Evolutionary conservation across 2,113 vertebrate genomes (phyloP).

Genomic region (Solea solea): DNA sequence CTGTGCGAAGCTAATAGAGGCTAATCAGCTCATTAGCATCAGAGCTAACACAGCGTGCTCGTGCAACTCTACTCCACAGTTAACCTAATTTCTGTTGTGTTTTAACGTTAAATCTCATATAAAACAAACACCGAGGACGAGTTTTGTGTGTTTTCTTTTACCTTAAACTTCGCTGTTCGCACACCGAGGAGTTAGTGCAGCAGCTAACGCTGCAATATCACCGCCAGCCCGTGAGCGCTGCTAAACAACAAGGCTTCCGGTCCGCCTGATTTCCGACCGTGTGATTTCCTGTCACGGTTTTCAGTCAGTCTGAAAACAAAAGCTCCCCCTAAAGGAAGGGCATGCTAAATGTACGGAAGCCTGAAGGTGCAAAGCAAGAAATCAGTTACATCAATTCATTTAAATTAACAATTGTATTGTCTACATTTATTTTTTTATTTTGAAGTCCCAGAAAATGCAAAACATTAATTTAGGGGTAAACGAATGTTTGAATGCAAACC

Average conservation of each 20-base stretch:
- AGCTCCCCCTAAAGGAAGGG: neutral
- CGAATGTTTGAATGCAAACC: too few species aligned
- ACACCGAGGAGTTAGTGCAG: neutral
- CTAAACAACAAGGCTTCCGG: constrained; percentile 13
- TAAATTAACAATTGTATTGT: too few species aligned
- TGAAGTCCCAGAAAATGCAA: too few species aligned
- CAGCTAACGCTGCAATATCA: neutral
- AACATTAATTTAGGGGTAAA: too few species aligned
- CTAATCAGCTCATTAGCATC: constrained; percentile 23
- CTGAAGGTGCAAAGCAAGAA: neutral
- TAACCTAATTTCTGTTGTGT: too few species aligned
- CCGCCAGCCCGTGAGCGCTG: constrained; percentile 18
- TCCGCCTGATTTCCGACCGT: too few species aligned
- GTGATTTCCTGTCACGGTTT: neutral
- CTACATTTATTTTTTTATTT: too few species aligned
- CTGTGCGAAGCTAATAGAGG: constrained; percentile 12
- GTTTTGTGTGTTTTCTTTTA: neutral
- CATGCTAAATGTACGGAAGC: neutral
- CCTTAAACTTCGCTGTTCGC: neutral
- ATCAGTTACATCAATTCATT: too few species aligned
- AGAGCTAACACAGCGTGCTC: neutral
- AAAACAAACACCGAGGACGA: neutral
- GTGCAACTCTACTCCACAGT: too few species aligned
- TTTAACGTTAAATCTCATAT: neutral
- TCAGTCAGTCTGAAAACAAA: neutral